A percentile compares a stretch with the other conserved stretches of the same genome.
Evolutionary conservation across 1,140 invertebrate species (phyloP).

Genomic region (Calephelis nemesis): DNA sequence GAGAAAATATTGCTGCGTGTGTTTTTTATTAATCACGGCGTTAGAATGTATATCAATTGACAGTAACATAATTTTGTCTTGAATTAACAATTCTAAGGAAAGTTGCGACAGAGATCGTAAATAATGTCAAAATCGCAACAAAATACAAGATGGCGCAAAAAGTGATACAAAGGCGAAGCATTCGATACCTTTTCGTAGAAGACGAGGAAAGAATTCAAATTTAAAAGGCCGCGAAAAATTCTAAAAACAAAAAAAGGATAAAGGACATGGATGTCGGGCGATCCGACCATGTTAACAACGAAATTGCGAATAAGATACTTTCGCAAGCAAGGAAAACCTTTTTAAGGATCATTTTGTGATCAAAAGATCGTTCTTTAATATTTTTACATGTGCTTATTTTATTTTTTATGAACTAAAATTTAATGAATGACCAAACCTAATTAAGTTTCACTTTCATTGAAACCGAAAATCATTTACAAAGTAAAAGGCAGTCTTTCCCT

Average conservation of each 20-base stretch:
- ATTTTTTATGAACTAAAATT: neutral
- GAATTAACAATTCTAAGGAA: constrained; percentile 35
- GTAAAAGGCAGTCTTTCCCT: no score
- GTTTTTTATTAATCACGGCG: neutral
- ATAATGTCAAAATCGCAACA: constrained; percentile 66
- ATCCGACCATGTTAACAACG: constrained; percentile 49
- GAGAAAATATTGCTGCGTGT: neutral
- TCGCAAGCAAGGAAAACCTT: constrained; percentile 34
- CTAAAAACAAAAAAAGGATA: constrained; percentile 59
- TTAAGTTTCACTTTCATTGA: neutral
- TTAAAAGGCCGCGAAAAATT: constrained; percentile 70
- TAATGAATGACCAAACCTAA: neutral
- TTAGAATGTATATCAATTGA: neutral
- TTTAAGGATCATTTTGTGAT: constrained; percentile 28
- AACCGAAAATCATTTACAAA: no score
- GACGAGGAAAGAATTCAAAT: constrained; percentile 73
- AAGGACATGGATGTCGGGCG: constrained; percentile 52
- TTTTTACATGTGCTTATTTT: constrained; percentile 9
- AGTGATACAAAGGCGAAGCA: constrained; percentile 77
- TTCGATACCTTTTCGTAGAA: constrained; percentile 77
- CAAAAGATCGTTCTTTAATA: constrained; percentile 15
- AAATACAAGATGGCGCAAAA: constrained; percentile 67
- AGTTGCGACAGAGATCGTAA: constrained; percentile 54
- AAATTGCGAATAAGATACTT: constrained; percentile 44
- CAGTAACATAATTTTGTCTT: constrained; percentile 21